Evolutionary conservation across 1,140 invertebrate species (phyloP), one percentile per base, ranked within the genome.

Genomic region (Philotrypesis tridentata): DNA sequence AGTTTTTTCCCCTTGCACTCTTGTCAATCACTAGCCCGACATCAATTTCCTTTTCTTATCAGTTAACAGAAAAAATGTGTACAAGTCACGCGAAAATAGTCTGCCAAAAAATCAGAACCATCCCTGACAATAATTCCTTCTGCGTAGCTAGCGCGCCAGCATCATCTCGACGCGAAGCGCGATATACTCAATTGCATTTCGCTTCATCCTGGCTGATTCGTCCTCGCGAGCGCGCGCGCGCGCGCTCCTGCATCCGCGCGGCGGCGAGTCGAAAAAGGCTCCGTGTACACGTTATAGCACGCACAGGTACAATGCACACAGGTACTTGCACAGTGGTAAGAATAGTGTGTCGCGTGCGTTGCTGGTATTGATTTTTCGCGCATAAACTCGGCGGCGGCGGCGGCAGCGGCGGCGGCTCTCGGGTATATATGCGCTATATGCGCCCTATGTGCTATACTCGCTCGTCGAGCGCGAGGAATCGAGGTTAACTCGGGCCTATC

Each of bases 361-460:
- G 85, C 81, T 86, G 76, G 86, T 92, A 92, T 92, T 91, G 90
- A 92, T 92, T 91, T 91, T 90, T 86, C 85, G 84, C 82, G 82
- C 85, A 84, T 88, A 88, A 88, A 90, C 85, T 87, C 85, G 84
- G 84, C 63, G 37, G 43, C 85, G 84, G 84, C 63, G 37, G 43
- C 37, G 7, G 74, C 67, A 14, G 77, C 37, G 33, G 43, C 63
- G 8, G 74, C 12, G 31, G 40, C 61, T 67, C 5, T 67, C 5
- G 23, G 33, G 21, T 48, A 33, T 33, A 21, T 23, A 12, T 37
- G 40, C 61, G 23, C 31, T 37, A 37, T 37, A 37, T 37, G 33
- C 9, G 3, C 33, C 9, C 21, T 55, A 55, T n/a, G 61, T 27
- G 25, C 79, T 43, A 75, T 25, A 70, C 40, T 70, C 23, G 67